Evolutionary conservation across 2,888 invertebrate genomes (phyloP).

Genomic region (Abrostola triplasia): DNA sequence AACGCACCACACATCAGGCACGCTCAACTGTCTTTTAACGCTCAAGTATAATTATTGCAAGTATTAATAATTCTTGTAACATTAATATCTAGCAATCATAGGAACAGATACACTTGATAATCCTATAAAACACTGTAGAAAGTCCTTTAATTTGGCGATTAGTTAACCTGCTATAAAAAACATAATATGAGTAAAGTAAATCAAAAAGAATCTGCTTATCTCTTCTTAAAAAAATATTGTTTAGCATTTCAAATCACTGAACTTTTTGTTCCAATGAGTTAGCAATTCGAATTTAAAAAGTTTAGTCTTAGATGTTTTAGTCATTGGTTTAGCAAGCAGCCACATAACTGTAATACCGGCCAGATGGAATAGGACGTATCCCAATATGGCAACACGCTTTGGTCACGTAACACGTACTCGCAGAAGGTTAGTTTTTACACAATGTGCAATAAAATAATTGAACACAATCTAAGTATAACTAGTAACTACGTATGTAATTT

Average conservation of each 20-base stretch:
- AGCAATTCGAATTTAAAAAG: constrained; percentile 25
- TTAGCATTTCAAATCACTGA: not conserved
- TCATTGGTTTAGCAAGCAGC: constrained; percentile 36
- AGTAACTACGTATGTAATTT: not conserved
- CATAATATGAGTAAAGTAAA: too few species aligned
- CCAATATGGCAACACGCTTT: constrained; percentile 63
- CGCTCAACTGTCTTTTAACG: too few species aligned
- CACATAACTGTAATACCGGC: constrained; percentile 68
- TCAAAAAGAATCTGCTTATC: not conserved
- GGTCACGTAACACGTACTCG: not conserved
- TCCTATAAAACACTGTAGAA: too few species aligned
- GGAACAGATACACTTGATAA: too few species aligned
- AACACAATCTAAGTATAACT: not conserved
- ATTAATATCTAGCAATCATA: too few species aligned
- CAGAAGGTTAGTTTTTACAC: constrained; percentile 19
- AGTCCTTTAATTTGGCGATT: too few species aligned
- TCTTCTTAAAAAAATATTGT: not conserved
- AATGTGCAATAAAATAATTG: not conserved
- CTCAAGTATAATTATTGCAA: too few species aligned
- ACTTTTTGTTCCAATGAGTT: constrained; percentile 9
- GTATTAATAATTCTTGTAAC: too few species aligned
- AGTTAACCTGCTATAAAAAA: too few species aligned
- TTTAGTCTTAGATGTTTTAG: too few species aligned
- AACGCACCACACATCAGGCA: too few species aligned
- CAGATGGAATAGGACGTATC: constrained; percentile 63